phyloP scores from a whole-genome alignment of 2,888 invertebrate species.

The Cheilosia grossa region DNA sequence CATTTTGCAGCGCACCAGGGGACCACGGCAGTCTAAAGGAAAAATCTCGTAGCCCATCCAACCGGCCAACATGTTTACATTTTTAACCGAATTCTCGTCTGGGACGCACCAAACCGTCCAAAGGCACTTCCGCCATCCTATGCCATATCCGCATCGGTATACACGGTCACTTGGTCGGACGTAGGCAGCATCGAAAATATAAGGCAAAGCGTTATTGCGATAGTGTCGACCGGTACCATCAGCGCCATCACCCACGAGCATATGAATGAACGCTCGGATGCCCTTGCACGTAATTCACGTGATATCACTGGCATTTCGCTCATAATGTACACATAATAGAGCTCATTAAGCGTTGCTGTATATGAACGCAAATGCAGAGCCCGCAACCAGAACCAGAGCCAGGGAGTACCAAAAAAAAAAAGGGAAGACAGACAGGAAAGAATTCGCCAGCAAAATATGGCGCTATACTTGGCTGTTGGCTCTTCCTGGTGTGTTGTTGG shows the following conservation, averaged over 20 bases:
- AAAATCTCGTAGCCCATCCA: slow-evolving; percentile 12
- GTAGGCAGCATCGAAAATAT: slow-evolving; percentile 25
- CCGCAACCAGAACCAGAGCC: no score
- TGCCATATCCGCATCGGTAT: neutral
- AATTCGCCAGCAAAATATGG: neutral
- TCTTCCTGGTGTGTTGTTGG: neutral
- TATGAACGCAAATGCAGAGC: slow-evolving; percentile 35
- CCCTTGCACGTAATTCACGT: slow-evolving; percentile 47
- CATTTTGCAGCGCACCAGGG: slow-evolving; percentile 1
- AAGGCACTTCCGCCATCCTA: slow-evolving; percentile 22
- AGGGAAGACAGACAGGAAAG: neutral
- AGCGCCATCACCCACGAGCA: slow-evolving; percentile 3
- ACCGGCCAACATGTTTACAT: slow-evolving; percentile 33
- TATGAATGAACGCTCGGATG: slow-evolving; percentile 50
- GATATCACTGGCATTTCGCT: slow-evolving; percentile 37
- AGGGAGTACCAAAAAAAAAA: slow-evolving; percentile 5
- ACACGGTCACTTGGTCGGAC: slow-evolving; percentile 3
- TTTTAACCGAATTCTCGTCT: slow-evolving; percentile 38
- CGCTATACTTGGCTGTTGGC: neutral
- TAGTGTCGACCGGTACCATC: slow-evolving; percentile 22
- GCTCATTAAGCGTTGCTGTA: slow-evolving; percentile 51
- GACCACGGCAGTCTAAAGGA: slow-evolving; percentile 11
- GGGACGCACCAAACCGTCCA: neutral
- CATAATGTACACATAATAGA: slow-evolving; percentile 53
- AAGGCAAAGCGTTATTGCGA: slow-evolving; percentile 36